Evolutionary conservation across 1,140 invertebrate species (phyloP), one percentile per base, ranked within the genome.

Genomic region (Lepidostoma basale): DNA sequence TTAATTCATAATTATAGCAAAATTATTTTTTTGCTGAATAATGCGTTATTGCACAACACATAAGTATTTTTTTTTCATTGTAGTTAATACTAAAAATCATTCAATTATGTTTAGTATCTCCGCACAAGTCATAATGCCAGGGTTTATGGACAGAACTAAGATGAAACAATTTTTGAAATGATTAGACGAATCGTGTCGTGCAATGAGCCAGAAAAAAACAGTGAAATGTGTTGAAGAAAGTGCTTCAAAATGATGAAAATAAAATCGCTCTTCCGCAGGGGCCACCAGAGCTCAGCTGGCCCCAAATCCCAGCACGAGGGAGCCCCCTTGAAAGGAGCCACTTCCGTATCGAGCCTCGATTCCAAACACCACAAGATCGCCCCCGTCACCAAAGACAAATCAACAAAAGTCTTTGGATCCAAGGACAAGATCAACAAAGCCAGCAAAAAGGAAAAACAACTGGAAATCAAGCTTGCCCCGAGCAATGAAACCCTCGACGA

Each of bases 221-320:
- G 40, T 28, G 28, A 62, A 45, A 62, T 44, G 40, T 60, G 36
- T 42, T 45, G 18, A 62, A 62, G 44, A 20, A 12, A 62, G 59
- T 62, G 39, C 59, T 3, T 77, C 82, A 87, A 85, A 83, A 90
- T 90, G 89, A 90, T 91, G 87, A 91, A 90, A 86, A 88, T 91
- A 79, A 90, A 90, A 87, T 90, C 89, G 76, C 85, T 91, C 77
- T 91, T 91, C 84, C 89, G 89, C 84, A 89, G 89, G 87, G 88
- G 88, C 76, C 85, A 81, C 75, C 76, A 80, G 76, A 74, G 75
- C 78, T 79, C 85, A 74, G 80, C 77, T 77, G 78, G 67, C 76
- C 74, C 80, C 69, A 80, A 81, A 65, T 78, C 79, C 75, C 77
- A 80, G 75, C 62, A 63, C 6, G 54, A 23, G 26, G 33, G 75